Base-by-base conservation (phyloP, 2,113 vertebrate genomes). In the Nannospalax galili region DNA sequence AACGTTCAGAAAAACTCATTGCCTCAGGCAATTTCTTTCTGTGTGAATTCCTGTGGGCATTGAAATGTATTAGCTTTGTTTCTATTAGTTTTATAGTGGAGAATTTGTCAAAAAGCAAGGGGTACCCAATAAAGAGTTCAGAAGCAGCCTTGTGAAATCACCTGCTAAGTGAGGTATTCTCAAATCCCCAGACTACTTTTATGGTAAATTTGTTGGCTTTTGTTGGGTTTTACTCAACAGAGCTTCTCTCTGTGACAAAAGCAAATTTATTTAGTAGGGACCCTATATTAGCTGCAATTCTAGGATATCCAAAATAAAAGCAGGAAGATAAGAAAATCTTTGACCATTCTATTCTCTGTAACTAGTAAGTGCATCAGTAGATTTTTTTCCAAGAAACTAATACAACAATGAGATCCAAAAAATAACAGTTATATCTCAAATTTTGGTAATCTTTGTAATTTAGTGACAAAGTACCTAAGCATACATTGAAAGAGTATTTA, bases 21-120 rank as follows among this genome's bases (percentile, higher is more conserved):
- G 97, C 88, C 88, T 92, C 11, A 32, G 88, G 96, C 80, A 93
- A 3, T 81, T 94, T 72, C 87, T 93, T 96, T 87, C 69, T 81
- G 6, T 93, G 93, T 96, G 70, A 93, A 85, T 92, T 95, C 70
- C 84, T 84, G 24, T 88, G 81, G 69, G 85, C 62, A 69, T 58
- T 93, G 73, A 94, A 88, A 93, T n/a, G 60, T 90, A 90, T 90
- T 96, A 88, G 30, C 35, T 90, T 90, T 85, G 24, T 32, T 90
- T 32, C 48, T 78, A 22, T 93, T 93, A 64, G 64, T 77, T 96
- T 97, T 96, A 94, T 78, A 37, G 8, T 89, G 26, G 69, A 30
- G 28, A 93, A 92, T 77, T 92, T 96, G 56, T 37, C 77, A 84
- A 48, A 82, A 94, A 67, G 19, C 69, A 92, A 94, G 1, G 2